Evolutionary conservation across 1,140 invertebrate species (phyloP).

Genomic region (Physella acuta): DNA sequence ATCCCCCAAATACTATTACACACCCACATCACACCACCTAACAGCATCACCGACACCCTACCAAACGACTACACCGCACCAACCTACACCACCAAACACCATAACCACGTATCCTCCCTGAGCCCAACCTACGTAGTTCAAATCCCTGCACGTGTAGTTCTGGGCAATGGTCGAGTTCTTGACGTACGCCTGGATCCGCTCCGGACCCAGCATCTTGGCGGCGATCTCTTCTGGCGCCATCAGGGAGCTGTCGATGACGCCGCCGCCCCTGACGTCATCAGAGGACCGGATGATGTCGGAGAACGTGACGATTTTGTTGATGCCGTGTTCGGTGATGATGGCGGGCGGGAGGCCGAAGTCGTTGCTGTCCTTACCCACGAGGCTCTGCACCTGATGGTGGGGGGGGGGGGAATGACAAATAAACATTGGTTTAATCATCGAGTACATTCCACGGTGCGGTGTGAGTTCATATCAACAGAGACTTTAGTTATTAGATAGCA

Average conservation of each 20-base stretch:
- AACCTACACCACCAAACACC: too few relatives aligned
- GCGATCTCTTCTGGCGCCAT: constrained; percentile 27
- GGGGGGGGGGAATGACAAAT: too few relatives aligned
- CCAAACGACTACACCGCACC: not conserved
- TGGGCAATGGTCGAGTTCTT: constrained; percentile 17
- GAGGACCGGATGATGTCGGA: constrained; percentile 13
- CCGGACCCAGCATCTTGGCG: constrained; percentile 26
- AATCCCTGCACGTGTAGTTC: constrained; percentile 27
- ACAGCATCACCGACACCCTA: not conserved
- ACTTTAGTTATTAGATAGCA: too few relatives aligned
- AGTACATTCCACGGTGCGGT: too few relatives aligned
- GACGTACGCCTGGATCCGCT: constrained; percentile 23
- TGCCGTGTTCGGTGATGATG: not conserved
- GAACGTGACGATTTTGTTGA: constrained; percentile 23
- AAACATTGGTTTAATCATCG: too few relatives aligned
- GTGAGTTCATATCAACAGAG: too few relatives aligned
- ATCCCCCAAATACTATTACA: not conserved
- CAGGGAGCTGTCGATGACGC: not conserved
- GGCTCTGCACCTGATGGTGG: too few relatives aligned
- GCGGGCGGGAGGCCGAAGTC: constrained; percentile 20
- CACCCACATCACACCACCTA: not conserved
- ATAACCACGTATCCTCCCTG: not conserved
- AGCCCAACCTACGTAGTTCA: constrained; percentile 27
- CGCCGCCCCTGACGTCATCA: not conserved
- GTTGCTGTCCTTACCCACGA: too few relatives aligned